Evolutionary conservation across 2,888 invertebrate genomes (phyloP), one percentile per base, ranked within the genome.

Genomic region (Acanthoscelides obtectus): DNA sequence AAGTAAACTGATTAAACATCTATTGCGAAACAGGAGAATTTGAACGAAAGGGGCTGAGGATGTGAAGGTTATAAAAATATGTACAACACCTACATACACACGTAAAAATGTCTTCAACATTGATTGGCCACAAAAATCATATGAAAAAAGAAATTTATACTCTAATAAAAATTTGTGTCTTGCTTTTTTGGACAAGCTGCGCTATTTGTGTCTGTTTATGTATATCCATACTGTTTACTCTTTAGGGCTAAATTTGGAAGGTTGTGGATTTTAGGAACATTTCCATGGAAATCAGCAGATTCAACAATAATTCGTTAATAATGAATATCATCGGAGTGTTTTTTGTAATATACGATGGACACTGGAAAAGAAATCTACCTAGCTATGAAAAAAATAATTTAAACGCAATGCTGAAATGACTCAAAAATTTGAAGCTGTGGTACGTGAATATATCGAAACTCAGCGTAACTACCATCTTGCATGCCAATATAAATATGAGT

Each of bases 51-150:
- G 67, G 27, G 27, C 68, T 8, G 68, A 19, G 68, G 68, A 68
- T 68, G 69, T 22, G 64, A 68, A 67, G 67, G 22, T 20, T 20
- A 64, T 25, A 72, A 72, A 74, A 72, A 71, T 75, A 75, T 75
- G 68, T 76, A 76, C 77, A 77, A 77, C 76, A 77, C 72, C 72
- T 77, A 76, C 75, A 77, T 69, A 73, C 77, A 77, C 76, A 76
- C 66, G 71, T 67, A 74, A 70, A 72, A 75, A 73, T 75, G 45
- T 45, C 45, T 71, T 71, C 70, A 75, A 74, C 75, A 75, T 69
- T 66, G 68, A 75, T 74, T 72, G 75, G 73, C 74, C 77, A 77
- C 76, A 77, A 74, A 70, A 70, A 70, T 64, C 45, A 45, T 17
- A 17, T 45, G 45, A 45, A 45, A 27, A n/a, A 20, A 45, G 22